A percentile compares a stretch with the other conserved stretches of the same genome.
Conservation (phyloP, 2,113 vertebrate species). For the Anolis carolinensis region DNA sequence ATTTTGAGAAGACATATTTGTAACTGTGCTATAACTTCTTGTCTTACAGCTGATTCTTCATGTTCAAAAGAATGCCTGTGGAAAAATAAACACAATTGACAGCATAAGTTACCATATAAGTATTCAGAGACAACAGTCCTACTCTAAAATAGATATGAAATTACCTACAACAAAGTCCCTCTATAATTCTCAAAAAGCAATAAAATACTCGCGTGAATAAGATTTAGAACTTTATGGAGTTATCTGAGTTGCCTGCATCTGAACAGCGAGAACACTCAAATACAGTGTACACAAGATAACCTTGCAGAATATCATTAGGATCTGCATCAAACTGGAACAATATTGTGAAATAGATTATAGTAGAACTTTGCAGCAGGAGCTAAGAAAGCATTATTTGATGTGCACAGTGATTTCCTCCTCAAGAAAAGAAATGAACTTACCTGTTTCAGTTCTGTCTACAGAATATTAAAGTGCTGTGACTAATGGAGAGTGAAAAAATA, state of each 20-base stretch:
- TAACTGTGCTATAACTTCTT: background rate
- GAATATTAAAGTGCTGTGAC: conserved; percentile 15
- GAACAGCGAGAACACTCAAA: conserved; percentile 26
- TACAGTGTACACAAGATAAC: conserved; percentile 29
- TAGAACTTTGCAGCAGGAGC: conserved; percentile 28
- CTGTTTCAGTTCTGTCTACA: conserved; percentile 25
- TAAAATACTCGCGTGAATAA: conserved; percentile 32
- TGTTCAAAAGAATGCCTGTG: conserved; percentile 9
- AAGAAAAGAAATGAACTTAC: background rate
- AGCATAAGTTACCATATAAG: conserved; percentile 31
- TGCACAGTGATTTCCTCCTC: conserved; percentile 26
- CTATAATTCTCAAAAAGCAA: background rate
- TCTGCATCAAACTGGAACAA: conserved; percentile 37
- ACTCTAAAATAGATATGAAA: conserved; percentile 39
- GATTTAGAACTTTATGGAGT: conserved; percentile 40
- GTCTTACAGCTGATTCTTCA: conserved; percentile 10
- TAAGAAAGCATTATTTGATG: background rate
- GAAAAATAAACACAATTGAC: conserved; percentile 30
- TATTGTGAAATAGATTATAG: conserved; percentile 41
- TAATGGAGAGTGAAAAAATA: conserved; percentile 17
- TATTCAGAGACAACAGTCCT: conserved; percentile 40
- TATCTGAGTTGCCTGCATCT: conserved; percentile 18
- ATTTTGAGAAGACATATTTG: background rate
- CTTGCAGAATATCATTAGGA: conserved; percentile 30
- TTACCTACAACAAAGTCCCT: conserved; percentile 27